Conservation (phyloP, 2,888 invertebrate genomes). For the Clepsis dumicolana region DNA sequence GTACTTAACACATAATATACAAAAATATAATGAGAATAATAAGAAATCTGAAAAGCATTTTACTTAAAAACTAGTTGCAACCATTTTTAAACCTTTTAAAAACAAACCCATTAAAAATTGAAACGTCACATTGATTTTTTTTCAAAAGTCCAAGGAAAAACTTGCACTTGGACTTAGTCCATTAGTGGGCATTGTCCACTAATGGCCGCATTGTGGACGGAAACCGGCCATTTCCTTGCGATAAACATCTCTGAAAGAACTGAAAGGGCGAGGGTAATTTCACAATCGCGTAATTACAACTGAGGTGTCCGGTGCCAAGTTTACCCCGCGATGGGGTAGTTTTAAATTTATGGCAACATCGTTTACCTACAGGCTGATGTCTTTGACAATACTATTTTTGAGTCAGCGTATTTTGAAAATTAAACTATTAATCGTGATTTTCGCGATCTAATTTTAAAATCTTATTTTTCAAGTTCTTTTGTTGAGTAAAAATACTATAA, state of each 20-base stretch:
- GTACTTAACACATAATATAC: slow-evolving; percentile 4
- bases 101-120: neutral
- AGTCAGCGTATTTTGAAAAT: neutral
- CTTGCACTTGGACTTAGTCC: slow-evolving; percentile 58
- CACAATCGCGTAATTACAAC: slow-evolving; percentile 75
- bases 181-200: slow-evolving; percentile 75
- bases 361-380: slow-evolving; percentile 9
- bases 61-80: too few relatives aligned
- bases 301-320: slow-evolving; percentile 43
- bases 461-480: too few relatives aligned
- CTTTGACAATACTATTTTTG: too few relatives aligned
- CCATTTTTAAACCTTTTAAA: neutral
- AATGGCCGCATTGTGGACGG: slow-evolving; percentile 83
- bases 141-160: slow-evolving; percentile 20
- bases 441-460: too few relatives aligned
- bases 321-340: slow-evolving; percentile 34
- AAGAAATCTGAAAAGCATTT: neutral
- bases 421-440: too few relatives aligned
- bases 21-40: too few relatives aligned
- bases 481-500: neutral
- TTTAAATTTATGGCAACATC: slow-evolving; percentile 43
- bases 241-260: slow-evolving; percentile 84
- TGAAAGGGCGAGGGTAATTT: slow-evolving; percentile 76
- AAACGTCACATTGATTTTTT: slow-evolving; percentile 1
- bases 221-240: slow-evolving; percentile 85